A percentile compares a stretch with the other conserved stretches of the same genome.
Conservation (phyloP, 2,797 vertebrate genomes). For the Crax fasciolata region DNA sequence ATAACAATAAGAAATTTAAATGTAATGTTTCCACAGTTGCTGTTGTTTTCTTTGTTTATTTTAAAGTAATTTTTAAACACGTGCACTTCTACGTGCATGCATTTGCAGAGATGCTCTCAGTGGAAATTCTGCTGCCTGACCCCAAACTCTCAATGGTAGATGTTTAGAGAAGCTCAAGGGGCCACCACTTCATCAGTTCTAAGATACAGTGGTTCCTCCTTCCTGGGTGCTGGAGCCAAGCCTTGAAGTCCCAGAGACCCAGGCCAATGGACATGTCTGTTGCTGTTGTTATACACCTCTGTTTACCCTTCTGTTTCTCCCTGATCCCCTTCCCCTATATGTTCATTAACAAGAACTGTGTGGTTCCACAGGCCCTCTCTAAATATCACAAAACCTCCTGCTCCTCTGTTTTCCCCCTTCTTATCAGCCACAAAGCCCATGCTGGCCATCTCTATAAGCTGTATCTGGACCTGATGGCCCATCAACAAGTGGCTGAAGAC, state of each 20-base stretch:
- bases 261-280: neutral
- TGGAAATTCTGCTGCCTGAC: neutral
- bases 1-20: neutral
- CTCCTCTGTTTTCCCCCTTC: neutral
- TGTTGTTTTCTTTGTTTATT: neutral
- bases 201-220: neutral
- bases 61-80: neutral
- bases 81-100: neutral
- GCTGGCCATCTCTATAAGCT: neutral
- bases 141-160: neutral
- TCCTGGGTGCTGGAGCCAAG: neutral
- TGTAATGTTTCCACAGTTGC: neutral
- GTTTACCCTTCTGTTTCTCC: neutral
- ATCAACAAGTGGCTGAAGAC: neutral
- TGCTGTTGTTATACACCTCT: neutral
- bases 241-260: neutral
- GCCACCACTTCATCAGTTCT: neutral
- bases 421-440: neutral
- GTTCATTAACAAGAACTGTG: neutral
- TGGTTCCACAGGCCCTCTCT: rapidly evolving
- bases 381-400: neutral
- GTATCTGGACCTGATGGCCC: neutral
- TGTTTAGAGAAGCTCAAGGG: neutral
- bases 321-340: neutral
- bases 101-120: neutral